phyloP scores from a whole-genome alignment of 2,888 invertebrate species.

The Empis livida region DNA sequence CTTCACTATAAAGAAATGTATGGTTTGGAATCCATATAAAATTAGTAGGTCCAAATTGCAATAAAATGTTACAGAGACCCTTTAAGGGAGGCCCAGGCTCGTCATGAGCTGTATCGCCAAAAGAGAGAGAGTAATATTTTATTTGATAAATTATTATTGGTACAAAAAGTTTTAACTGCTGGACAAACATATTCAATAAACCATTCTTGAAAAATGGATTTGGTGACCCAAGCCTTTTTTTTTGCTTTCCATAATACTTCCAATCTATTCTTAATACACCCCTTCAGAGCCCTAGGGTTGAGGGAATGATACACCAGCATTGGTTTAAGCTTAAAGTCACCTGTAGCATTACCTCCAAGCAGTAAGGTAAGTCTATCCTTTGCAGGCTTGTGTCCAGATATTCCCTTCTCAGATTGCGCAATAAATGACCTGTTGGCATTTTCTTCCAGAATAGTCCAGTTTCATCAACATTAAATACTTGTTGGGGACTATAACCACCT shows the following conservation, averaged over 20 bases:
- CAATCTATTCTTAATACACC: not conserved
- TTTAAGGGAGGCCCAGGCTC: no score
- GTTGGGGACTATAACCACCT: not conserved
- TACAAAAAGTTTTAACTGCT: not conserved
- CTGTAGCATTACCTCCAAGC: not conserved
- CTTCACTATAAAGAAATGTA: no score
- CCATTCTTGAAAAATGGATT: not conserved
- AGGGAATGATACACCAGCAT: not conserved
- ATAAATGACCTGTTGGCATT: not conserved
- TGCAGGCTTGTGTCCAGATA: not conserved
- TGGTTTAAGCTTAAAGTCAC: conserved; percentile 1
- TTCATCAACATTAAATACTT: not conserved
- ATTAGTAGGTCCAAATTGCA: no score
- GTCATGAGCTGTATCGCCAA: no score
- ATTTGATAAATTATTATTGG: not conserved
- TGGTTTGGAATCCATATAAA: no score
- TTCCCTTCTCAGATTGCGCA: not conserved
- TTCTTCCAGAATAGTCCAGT: not conserved
- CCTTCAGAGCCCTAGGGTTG: not conserved
- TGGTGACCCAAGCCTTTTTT: not conserved
- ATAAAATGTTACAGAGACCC: no score
- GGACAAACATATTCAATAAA: not conserved
- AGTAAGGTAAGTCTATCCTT: not conserved
- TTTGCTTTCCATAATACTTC: not conserved
- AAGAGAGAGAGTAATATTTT: no score